Conservation (phyloP, 2,113 vertebrate genomes). For the Cisticola juncidis region DNA sequence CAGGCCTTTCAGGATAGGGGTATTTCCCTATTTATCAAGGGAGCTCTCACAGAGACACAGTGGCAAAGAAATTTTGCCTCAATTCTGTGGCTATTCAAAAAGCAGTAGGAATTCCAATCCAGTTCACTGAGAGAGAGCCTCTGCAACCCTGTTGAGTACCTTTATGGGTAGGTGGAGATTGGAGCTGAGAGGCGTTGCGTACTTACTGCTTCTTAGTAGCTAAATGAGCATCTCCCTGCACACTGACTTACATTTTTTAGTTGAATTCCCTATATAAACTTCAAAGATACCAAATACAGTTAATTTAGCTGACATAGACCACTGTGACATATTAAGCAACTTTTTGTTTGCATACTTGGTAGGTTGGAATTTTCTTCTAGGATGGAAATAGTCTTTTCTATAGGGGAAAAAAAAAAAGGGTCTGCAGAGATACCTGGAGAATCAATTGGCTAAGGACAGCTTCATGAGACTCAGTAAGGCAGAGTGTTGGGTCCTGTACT, state of each 20-base stretch:
- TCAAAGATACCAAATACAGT: not conserved
- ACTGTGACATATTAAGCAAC: not conserved
- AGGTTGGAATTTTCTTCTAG: not conserved
- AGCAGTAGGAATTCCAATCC: not conserved
- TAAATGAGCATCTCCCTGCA: not conserved
- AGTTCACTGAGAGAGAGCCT: not conserved
- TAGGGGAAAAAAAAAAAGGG: fast-evolving
- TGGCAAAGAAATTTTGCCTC: not conserved
- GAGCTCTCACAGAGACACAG: not conserved
- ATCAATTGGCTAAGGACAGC: not conserved
- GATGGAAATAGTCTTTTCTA: not conserved
- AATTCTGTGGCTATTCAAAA: not conserved
- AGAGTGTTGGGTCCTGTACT: not conserved
- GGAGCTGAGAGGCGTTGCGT: not conserved
- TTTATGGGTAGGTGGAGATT: not conserved
- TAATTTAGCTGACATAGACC: not conserved
- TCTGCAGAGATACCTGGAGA: not conserved
- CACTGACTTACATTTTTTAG: not conserved
- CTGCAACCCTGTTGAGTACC: not conserved
- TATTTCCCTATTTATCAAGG: not conserved
- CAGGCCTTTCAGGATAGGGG: not conserved
- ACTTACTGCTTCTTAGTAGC: not conserved
- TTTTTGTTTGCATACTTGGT: not conserved
- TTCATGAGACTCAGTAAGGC: not conserved
- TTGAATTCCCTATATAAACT: not conserved